Conservation (phyloP, 2,888 invertebrate species). For the Julus scanicus region DNA sequence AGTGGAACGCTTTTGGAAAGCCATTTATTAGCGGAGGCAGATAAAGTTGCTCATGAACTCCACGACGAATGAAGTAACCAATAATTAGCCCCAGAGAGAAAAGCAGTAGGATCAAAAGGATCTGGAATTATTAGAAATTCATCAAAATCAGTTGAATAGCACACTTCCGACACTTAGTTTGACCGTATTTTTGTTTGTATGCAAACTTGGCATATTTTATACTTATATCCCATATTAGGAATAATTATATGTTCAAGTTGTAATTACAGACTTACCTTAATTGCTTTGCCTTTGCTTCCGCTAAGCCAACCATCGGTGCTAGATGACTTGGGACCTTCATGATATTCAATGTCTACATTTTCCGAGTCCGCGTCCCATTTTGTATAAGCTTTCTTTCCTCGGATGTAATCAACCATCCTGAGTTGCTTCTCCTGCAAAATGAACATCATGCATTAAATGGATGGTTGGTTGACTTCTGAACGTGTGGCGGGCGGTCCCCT, state of each 20-base stretch:
- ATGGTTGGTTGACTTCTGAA: neutral
- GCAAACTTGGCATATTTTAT: too few species aligned
- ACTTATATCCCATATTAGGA: too few species aligned
- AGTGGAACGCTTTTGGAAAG: conserved; percentile 11
- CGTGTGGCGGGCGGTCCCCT: neutral
- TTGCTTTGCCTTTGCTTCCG: conserved; percentile 58
- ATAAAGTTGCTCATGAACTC: conserved; percentile 51
- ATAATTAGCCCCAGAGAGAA: conserved; percentile 55
- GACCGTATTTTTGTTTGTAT: too few species aligned
- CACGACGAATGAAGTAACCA: conserved; percentile 55
- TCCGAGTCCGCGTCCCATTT: conserved; percentile 60
- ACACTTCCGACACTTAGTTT: too few species aligned
- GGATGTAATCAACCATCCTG: conserved; percentile 59
- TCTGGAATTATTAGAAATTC: conserved; percentile 46
- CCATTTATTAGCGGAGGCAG: neutral
- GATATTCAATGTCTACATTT: conserved; percentile 59
- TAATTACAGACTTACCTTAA: conserved; percentile 56
- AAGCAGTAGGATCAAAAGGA: conserved; percentile 54
- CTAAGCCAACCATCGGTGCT: conserved; percentile 56
- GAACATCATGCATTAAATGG: neutral
- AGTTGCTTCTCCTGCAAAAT: conserved; percentile 15
- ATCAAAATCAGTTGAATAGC: neutral
- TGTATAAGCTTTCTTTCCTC: conserved; percentile 59
- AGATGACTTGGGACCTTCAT: conserved; percentile 55
- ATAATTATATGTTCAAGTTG: neutral